Conservation (phyloP, 2,888 invertebrate species). For the Callyntrura guangdongensis region DNA sequence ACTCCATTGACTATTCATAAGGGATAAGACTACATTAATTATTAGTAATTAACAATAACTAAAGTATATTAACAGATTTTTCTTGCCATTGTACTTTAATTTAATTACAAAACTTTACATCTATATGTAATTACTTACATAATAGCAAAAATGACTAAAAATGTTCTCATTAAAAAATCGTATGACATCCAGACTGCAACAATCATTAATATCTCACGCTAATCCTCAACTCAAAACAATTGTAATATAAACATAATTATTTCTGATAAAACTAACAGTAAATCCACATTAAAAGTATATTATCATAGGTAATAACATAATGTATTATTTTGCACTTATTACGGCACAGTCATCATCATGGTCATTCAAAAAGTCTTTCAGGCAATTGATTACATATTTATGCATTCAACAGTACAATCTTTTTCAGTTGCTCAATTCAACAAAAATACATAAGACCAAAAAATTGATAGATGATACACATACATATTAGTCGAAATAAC, state of each 20-base stretch:
- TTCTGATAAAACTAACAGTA: neutral
- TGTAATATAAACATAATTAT: neutral
- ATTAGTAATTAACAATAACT: conserved; percentile 8
- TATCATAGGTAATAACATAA: conserved; percentile 3
- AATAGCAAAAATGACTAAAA: conserved; percentile 56
- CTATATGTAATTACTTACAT: neutral
- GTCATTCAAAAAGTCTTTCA: conserved; percentile 54
- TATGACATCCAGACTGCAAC: conserved; percentile 9
- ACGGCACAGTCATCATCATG: conserved; percentile 52
- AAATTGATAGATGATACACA: neutral
- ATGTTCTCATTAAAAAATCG: conserved; percentile 20
- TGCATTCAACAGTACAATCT: neutral
- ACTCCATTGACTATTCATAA: neutral
- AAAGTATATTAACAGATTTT: conserved; percentile 9
- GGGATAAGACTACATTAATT: neutral
- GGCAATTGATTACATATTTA: neutral
- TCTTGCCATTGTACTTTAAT: neutral
- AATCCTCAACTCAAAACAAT: neutral
- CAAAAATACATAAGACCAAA: neutral
- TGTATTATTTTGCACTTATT: conserved; percentile 40
- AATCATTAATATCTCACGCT: neutral
- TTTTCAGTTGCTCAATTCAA: neutral
- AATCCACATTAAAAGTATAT: neutral
- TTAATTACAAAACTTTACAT: neutral
- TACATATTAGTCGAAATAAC: too few species aligned